These are phyloP conservation scores for Synanthedon myopaeformis DNA, from an alignment of 2,888 invertebrate species.

Conservation along the genomic window DNA sequence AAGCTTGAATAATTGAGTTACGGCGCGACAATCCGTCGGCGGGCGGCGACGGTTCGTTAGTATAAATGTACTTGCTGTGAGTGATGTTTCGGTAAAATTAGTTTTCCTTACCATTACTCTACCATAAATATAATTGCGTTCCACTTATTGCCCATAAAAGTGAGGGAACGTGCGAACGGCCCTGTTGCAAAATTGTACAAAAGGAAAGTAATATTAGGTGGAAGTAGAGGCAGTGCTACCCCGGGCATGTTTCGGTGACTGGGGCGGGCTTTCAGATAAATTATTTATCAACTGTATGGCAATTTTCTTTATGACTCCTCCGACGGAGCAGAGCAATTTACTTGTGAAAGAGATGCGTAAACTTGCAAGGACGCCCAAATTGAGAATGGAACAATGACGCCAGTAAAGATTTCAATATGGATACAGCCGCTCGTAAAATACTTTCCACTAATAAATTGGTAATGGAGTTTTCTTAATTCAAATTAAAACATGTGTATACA, in stretches of 20 bases:
- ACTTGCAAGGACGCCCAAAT: constrained; percentile 65
- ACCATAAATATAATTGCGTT: constrained; percentile 70
- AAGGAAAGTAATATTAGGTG: constrained; percentile 69
- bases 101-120: constrained; percentile 61
- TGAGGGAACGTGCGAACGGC: constrained; percentile 67
- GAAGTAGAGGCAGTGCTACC: constrained; percentile 54
- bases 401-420: constrained; percentile 57
- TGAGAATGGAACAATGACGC: constrained; percentile 56
- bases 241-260: constrained; percentile 64
- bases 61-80: constrained; percentile 10
- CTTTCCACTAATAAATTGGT: constrained; percentile 4
- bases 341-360: constrained; percentile 68
- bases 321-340: constrained; percentile 68
- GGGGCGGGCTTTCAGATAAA: constrained; percentile 69
- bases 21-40: constrained; percentile 1
- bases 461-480: not conserved
- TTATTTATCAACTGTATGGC: constrained; percentile 72
- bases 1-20: constrained; percentile 2
- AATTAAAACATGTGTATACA: no score
- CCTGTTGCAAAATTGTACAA: constrained; percentile 70
- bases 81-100: constrained; percentile 56
- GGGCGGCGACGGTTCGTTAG: constrained; percentile 16
- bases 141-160: constrained; percentile 71
- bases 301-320: constrained; percentile 72
- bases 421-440: constrained; percentile 17